Conservation (phyloP, 2,888 invertebrate genomes). For the Chirona hameri region DNA sequence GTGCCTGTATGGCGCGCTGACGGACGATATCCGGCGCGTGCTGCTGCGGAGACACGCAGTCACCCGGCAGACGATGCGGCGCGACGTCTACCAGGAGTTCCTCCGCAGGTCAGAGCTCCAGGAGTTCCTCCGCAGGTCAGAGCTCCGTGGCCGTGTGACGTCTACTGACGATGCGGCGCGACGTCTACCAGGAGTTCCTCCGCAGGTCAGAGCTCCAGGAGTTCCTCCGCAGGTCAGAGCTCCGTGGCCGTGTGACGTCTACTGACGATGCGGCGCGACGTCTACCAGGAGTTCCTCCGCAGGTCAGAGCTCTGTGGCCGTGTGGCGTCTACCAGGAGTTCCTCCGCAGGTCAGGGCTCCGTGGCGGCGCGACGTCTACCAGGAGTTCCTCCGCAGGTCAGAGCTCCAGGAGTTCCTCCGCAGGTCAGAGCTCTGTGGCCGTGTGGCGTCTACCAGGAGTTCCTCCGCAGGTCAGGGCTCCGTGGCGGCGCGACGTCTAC, state of each 20-base stretch:
- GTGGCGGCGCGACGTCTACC: background rate
- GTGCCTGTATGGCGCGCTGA: constrained; percentile 54
- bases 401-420: no score
- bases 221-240: background rate
- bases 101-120: constrained; percentile 47
- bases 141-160: no score
- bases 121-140: background rate
- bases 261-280: background rate
- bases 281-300: background rate
- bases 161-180: background rate
- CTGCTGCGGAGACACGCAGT: constrained; percentile 50
- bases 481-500: background rate
- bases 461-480: background rate
- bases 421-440: background rate
- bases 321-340: background rate
- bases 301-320: no score
- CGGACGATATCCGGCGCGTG: constrained; percentile 49
- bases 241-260: no score
- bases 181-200: background rate
- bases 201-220: background rate
- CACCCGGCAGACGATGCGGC: constrained; percentile 47
- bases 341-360: background rate
- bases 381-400: background rate
- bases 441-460: background rate
- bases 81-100: constrained; percentile 53